Evolutionary conservation across 2,113 vertebrate genomes (phyloP).

Genomic region (Zosterops japonicus): DNA sequence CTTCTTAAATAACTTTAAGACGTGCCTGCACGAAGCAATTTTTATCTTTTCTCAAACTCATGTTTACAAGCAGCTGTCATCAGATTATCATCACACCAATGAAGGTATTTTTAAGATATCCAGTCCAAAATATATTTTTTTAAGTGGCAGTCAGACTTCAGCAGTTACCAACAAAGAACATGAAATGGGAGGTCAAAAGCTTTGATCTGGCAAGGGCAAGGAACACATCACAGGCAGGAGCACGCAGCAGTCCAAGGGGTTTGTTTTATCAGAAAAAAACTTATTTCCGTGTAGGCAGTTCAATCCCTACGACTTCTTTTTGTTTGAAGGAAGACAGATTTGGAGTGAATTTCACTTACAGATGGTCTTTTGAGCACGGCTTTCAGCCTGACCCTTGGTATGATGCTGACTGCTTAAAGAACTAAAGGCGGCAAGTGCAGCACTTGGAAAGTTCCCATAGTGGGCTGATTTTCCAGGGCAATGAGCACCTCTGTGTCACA

Average conservation of each 20-base stretch:
- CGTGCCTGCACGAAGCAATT: neutral
- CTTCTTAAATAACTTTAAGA: neutral
- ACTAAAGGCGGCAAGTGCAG: constrained; percentile 34
- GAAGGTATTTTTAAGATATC: neutral
- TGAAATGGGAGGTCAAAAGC: constrained; percentile 45
- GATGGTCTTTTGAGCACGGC: neutral
- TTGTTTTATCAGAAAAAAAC: constrained; percentile 53
- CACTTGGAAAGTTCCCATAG: neutral
- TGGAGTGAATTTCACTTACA: constrained; percentile 27
- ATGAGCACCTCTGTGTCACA: constrained; percentile 1
- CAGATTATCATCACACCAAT: neutral
- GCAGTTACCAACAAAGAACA: neutral
- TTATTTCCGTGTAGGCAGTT: neutral
- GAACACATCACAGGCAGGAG: constrained; percentile 9
- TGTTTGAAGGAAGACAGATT: constrained; percentile 46
- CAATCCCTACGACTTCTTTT: constrained; percentile 22
- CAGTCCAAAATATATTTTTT: neutral
- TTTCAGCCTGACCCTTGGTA: constrained; percentile 51
- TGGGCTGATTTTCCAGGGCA: constrained; percentile 55
- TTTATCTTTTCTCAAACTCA: neutral
- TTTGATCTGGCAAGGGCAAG: constrained; percentile 19
- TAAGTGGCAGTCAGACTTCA: constrained; percentile 22
- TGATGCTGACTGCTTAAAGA: constrained; percentile 45
- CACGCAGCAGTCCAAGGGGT: neutral
- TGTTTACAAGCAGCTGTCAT: neutral